Evolutionary conservation across 92 coral and sea anemone genomes (phyloP), one percentile per base, ranked within the genome.

Genomic region (Palythoa grandiflora): DNA sequence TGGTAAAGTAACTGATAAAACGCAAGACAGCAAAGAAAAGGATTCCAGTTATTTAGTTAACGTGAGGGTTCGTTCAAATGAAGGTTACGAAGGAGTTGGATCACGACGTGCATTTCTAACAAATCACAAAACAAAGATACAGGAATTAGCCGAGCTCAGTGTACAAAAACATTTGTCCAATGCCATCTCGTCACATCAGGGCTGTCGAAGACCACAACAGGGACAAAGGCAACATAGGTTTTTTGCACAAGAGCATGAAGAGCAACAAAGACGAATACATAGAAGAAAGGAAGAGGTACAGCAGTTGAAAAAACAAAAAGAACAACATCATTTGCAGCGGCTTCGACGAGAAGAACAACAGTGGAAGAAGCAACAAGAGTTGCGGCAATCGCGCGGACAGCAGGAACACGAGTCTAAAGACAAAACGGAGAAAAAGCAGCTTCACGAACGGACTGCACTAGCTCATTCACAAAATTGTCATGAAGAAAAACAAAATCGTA

Each of bases 331-430:
- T 66, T 54, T 81, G 59, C 86, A 81, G 63, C 86, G 86, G 15
- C 86, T 81, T 47, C 86, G 86, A 1, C 86, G 86, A 6, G 86
- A 81, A 47, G 86, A 81, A 68, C 86, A 81, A 63, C 86, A 68
- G 4, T 54, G 71, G 86, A 81, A 81, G 38, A 71, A 81, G n/a
- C 86, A 81, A 7, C 73, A 60, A 37, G 86, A 81, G 40, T 19
- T 81, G 59, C 75, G 48, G 54, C 86, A 81, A 48, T 68, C 60
- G 1, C 86, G 86, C 47, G 73, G 15, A 38, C 85, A 77, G 39
- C 63, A 38, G 39, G 63, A 77, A 12, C 83, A 21, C 1, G 60
- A 51, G n/a, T 44, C 50, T 44, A 57, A 21, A 7, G 63, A 52
- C 52, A 77, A 50, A 15, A 52, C 16, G 17, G 83, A 77, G 16